These are phyloP conservation scores for Gasteruption jaculator DNA, from an alignment of 2,888 invertebrate species.

Conservation along the genomic window DNA sequence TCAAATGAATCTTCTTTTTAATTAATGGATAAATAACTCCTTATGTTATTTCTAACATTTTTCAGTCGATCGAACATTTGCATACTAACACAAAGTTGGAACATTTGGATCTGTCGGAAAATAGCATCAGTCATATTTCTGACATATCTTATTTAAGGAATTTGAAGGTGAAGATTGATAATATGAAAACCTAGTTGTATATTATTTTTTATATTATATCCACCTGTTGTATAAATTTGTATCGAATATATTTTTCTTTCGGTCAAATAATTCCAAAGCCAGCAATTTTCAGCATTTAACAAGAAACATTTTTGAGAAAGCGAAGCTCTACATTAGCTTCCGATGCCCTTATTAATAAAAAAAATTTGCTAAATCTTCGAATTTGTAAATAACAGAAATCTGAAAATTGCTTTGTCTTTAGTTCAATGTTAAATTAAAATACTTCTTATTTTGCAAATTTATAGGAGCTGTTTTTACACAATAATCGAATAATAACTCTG, in stretches of 20 bases:
- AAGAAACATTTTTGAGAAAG: background rate
- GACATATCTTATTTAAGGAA: constrained; percentile 79
- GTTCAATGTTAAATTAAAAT: constrained; percentile 18
- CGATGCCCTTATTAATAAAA: constrained; percentile 3
- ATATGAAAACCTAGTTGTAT: constrained; percentile 8
- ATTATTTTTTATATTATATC: background rate
- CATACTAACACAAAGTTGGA: constrained; percentile 77
- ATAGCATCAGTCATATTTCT: constrained; percentile 78
- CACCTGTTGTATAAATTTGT: constrained; percentile 4
- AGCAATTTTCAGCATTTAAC: too few relatives aligned
- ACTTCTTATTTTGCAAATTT: constrained; percentile 32
- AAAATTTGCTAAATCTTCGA: constrained; percentile 2
- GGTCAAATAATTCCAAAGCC: too few relatives aligned
- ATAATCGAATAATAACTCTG: constrained; percentile 79
- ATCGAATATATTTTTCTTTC: too few relatives aligned
- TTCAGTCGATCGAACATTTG: constrained; percentile 79
- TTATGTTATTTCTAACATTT: too few relatives aligned
- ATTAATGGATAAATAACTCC: background rate
- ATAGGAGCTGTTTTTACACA: constrained; percentile 79
- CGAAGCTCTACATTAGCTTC: too few relatives aligned
- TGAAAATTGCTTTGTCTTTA: constrained; percentile 6
- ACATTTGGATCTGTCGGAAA: constrained; percentile 83
- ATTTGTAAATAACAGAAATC: too few relatives aligned
- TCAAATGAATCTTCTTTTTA: background rate
- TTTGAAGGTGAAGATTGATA: constrained; percentile 65